A percentile compares a stretch with the other conserved stretches of the same genome.
Conservation (phyloP, 2,797 vertebrate genomes). For the Phalloptychus januarius region DNA sequence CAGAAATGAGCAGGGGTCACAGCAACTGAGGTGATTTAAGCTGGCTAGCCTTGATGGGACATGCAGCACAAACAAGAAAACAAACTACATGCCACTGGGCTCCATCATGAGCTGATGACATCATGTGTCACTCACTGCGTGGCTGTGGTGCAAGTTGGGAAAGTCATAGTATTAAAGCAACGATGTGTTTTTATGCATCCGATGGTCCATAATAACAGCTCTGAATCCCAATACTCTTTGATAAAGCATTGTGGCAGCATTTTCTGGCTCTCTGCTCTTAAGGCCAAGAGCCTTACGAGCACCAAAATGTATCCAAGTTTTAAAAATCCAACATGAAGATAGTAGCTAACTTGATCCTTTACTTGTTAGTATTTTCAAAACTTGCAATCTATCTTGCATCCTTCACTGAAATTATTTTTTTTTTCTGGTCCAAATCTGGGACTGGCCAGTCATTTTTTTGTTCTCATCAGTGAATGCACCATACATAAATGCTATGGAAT, state of each 20-base stretch:
- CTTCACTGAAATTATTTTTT: conserved; percentile 54
- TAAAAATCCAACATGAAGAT: conserved; percentile 33
- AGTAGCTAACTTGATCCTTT: conserved; percentile 62
- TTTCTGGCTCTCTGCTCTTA: conserved; percentile 5
- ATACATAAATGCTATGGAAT: not conserved
- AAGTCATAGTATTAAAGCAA: conserved; percentile 33
- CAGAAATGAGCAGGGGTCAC: conserved; percentile 81
- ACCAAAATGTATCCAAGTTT: conserved; percentile 37
- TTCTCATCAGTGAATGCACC: not conserved
- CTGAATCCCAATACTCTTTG: not conserved
- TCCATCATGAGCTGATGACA: conserved; percentile 54
- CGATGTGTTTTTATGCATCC: conserved; percentile 4
- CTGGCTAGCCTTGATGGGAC: conserved; percentile 70
- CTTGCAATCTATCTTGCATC: conserved; percentile 39
- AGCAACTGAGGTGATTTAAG: conserved; percentile 74
- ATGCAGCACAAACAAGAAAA: conserved; percentile 71
- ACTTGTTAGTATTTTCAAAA: conserved; percentile 62
- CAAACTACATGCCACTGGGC: conserved; percentile 54
- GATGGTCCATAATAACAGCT: conserved; percentile 15
- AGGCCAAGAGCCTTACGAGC: too few species aligned
- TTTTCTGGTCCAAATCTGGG: not conserved
- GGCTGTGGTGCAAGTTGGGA: conserved; percentile 17
- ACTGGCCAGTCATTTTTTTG: not conserved
- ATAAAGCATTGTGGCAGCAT: not conserved
- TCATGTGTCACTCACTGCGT: conserved; percentile 56